phyloP scores from a whole-genome alignment of 1,140 invertebrate species.

The Ceratosolen fusciceps region DNA sequence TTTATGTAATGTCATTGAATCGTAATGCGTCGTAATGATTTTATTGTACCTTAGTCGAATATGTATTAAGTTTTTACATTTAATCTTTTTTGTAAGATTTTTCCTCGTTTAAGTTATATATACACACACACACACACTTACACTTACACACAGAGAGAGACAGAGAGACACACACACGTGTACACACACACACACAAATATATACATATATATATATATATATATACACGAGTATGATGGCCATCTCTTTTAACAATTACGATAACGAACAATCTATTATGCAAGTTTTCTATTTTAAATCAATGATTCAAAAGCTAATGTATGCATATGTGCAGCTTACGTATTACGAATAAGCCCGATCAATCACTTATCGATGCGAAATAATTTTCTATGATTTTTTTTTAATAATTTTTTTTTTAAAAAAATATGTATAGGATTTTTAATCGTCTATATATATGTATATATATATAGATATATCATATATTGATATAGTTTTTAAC shows the following conservation, averaged over 20 bases:
- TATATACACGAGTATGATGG: constrained; percentile 36
- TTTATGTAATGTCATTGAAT: constrained; percentile 29
- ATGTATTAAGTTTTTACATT: constrained; percentile 45
- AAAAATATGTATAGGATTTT: not conserved
- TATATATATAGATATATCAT: no score
- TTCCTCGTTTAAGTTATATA: constrained; percentile 37
- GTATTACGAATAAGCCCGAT: not conserved
- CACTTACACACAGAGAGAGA: no score
- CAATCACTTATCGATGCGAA: not conserved
- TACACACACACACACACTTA: no score
- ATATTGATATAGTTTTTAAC: constrained; percentile 1
- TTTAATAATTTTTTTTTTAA: constrained; percentile 10
- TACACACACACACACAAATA: no score
- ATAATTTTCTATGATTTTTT: constrained; percentile 13
- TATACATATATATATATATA: no score
- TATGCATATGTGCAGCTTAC: not conserved
- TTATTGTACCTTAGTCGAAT: constrained; percentile 45
- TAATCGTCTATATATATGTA: no score
- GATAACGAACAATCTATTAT: constrained; percentile 16
- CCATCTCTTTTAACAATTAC: constrained; percentile 28
- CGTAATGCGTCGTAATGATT: constrained; percentile 38
- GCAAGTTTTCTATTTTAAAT: constrained; percentile 22
- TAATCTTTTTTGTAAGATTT: constrained; percentile 43
- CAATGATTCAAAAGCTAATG: constrained; percentile 7
- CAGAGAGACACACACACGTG: no score